Conservation (phyloP, 2,113 vertebrate species). For the Megaceryle maxima region DNA sequence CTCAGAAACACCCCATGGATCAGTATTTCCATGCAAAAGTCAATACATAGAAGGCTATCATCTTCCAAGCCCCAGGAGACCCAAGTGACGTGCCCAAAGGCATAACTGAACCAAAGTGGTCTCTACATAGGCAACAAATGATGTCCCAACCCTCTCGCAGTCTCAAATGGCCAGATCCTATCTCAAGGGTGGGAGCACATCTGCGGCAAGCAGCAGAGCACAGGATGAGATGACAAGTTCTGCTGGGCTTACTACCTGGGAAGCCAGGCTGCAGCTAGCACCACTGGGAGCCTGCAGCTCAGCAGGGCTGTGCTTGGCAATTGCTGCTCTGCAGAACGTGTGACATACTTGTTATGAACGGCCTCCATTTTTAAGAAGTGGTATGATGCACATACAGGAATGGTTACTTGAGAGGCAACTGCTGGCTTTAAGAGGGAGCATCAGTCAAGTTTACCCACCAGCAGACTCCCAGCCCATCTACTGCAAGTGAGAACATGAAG, state of each 20-base stretch:
- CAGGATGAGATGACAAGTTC: background rate
- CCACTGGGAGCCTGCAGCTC: background rate
- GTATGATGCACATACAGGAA: background rate
- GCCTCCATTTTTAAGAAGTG: background rate
- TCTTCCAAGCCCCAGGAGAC: background rate
- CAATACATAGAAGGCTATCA: background rate
- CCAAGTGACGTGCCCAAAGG: fast-evolving
- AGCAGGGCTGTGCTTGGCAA: no score
- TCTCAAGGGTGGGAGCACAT: background rate
- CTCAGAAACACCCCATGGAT: background rate
- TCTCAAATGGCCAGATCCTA: background rate
- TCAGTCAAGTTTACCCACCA: background rate
- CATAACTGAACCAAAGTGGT: background rate
- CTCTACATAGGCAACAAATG: background rate
- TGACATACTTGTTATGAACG: background rate
- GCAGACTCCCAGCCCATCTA: background rate
- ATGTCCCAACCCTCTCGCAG: background rate
- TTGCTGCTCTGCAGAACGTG: fast-evolving
- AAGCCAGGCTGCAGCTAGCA: background rate
- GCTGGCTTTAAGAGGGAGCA: background rate
- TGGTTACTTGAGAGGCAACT: background rate
- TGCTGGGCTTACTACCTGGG: background rate
- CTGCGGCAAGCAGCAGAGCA: background rate
- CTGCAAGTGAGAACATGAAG: fast-evolving
- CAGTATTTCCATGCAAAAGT: background rate